These are phyloP conservation scores for Drosophila funebris DNA, from an alignment of 1,140 invertebrate species.

Conservation along the genomic window DNA sequence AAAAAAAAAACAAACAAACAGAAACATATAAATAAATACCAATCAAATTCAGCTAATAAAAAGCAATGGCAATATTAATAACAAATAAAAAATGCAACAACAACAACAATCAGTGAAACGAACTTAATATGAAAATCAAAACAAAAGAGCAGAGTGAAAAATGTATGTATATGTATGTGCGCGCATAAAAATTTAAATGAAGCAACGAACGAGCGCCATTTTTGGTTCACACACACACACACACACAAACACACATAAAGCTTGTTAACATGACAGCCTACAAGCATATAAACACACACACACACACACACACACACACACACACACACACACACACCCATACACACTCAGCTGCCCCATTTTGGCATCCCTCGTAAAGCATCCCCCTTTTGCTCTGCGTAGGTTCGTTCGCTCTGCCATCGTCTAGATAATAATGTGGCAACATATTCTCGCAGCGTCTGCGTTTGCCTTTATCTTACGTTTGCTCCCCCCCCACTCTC, in stretches of 20 bases:
- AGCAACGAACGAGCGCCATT: slow-evolving; percentile 44
- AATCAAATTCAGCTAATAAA: slow-evolving; percentile 32
- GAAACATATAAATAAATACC: neutral
- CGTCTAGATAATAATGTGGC: slow-evolving; percentile 79
- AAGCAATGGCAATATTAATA: slow-evolving; percentile 43
- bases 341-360: slow-evolving; percentile 17
- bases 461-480: slow-evolving; percentile 66
- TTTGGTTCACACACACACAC: slow-evolving; percentile 32
- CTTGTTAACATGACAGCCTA: slow-evolving; percentile 82
- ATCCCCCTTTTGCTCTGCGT: slow-evolving; percentile 22
- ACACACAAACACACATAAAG: slow-evolving; percentile 42
- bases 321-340: neutral
- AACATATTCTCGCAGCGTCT: slow-evolving; percentile 78
- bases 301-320: slow-evolving; percentile 38
- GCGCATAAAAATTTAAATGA: slow-evolving; percentile 55
- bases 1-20: neutral
- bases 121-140: slow-evolving; percentile 53
- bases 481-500: neutral
- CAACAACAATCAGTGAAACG: slow-evolving; percentile 20
- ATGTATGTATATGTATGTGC: slow-evolving; percentile 55
- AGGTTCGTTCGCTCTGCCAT: slow-evolving; percentile 22
- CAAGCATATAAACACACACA: slow-evolving; percentile 71
- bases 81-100: slow-evolving; percentile 18
- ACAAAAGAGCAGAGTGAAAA: slow-evolving; percentile 42
- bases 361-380: slow-evolving; percentile 46